Evolutionary conservation across 2,797 vertebrate species (phyloP).

Genomic region (Menidia menidia): DNA sequence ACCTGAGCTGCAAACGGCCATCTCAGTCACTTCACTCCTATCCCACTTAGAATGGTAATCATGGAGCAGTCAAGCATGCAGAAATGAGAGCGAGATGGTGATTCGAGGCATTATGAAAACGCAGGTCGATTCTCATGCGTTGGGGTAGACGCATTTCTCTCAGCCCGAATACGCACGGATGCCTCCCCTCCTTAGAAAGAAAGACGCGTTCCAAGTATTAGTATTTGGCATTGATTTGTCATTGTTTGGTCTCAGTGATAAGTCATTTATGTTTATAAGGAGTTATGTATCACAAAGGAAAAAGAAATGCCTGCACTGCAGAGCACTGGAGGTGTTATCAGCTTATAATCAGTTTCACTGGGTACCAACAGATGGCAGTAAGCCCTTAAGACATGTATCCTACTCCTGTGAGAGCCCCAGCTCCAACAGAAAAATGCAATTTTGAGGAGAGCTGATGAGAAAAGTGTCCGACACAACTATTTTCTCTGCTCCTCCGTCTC

Average conservation of each 20-base stretch:
- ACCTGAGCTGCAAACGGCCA: conserved; percentile 62
- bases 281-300: not conserved
- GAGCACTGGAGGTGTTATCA: conserved; percentile 2
- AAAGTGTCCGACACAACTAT: conserved; percentile 60
- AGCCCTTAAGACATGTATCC: conserved; percentile 58
- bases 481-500: conserved; percentile 55
- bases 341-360: conserved; percentile 54
- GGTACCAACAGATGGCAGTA: conserved; percentile 81
- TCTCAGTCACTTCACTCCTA: conserved; percentile 60
- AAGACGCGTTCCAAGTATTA: not conserved
- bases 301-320: not conserved
- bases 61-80: conserved; percentile 71
- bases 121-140: conserved; percentile 41
- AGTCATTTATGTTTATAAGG: not conserved
- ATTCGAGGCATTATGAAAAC: conserved; percentile 66
- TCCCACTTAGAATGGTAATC: conserved; percentile 77
- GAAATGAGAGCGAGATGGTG: conserved; percentile 53
- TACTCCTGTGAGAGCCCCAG: conserved; percentile 25
- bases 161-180: conserved; percentile 24
- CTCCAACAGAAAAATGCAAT: conserved; percentile 63
- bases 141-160: conserved; percentile 45
- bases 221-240: not conserved
- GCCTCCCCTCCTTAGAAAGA: not conserved
- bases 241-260: not conserved
- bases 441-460: conserved; percentile 66